Evolutionary conservation across 2,797 vertebrate genomes (phyloP).

Genomic region (Notolabrus celidotus): DNA sequence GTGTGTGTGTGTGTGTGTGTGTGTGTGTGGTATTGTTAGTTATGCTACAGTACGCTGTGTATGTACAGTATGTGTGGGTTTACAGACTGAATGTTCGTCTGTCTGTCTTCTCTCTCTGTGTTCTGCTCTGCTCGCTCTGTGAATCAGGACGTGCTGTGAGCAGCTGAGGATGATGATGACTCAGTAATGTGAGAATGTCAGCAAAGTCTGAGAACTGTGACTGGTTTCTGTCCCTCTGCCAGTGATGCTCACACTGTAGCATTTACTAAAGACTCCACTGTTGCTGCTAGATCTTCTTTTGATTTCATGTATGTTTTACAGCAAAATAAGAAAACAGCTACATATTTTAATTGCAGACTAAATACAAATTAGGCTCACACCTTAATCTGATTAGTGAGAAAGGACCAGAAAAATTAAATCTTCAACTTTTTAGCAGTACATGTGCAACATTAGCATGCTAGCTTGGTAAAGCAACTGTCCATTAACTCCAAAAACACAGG

Average conservation of each 20-base stretch:
- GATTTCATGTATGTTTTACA: background rate
- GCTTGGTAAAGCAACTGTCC: no score
- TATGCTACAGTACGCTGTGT: slow-evolving; percentile 13
- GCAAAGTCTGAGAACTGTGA: slow-evolving; percentile 76
- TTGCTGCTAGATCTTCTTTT: slow-evolving; percentile 26
- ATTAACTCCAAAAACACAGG: no score
- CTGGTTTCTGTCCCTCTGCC: slow-evolving; percentile 66
- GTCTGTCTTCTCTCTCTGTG: slow-evolving; percentile 44
- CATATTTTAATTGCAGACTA: no score
- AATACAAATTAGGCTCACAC: no score
- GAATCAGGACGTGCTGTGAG: slow-evolving; percentile 75
- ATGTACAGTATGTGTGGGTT: slow-evolving; percentile 24
- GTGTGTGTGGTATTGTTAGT: slow-evolving; percentile 17
- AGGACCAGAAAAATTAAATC: no score
- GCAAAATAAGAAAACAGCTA: no score
- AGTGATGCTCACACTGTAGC: slow-evolving; percentile 54
- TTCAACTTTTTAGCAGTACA: no score
- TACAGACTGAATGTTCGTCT: slow-evolving; percentile 28
- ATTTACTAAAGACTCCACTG: slow-evolving; percentile 41
- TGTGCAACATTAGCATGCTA: no score
- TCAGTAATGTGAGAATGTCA: slow-evolving; percentile 84
- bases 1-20: no score
- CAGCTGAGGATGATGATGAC: slow-evolving; percentile 74
- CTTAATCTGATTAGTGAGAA: no score
- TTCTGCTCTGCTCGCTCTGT: slow-evolving; percentile 55